Evolutionary conservation across 2,797 vertebrate genomes (phyloP).

Genomic region (Parauchenoglanis punctatus): DNA sequence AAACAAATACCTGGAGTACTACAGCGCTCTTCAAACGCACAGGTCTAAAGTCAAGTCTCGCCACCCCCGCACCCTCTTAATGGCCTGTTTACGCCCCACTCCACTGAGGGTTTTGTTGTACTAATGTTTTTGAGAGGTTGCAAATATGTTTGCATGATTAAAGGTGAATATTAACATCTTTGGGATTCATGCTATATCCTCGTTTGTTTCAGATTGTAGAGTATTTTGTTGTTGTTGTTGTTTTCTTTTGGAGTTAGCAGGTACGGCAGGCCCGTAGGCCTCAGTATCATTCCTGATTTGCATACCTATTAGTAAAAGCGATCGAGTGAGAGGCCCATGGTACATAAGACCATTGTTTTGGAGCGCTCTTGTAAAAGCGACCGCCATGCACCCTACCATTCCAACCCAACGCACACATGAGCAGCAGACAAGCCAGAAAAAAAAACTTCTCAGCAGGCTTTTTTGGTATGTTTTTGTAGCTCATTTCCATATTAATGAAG

Average conservation of each 20-base stretch:
- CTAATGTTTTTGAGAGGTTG: constrained; percentile 25
- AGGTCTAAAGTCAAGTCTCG: constrained; percentile 45
- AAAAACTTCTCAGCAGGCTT: constrained; percentile 58
- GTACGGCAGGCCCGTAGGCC: constrained; percentile 19
- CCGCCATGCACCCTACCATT: constrained; percentile 56
- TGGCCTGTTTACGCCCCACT: constrained; percentile 42
- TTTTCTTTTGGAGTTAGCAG: constrained; percentile 10
- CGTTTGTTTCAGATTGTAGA: constrained; percentile 16
- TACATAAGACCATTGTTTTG: constrained; percentile 56
- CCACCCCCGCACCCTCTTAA: constrained; percentile 43
- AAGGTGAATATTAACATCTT: constrained; percentile 35
- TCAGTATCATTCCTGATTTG: constrained; percentile 62
- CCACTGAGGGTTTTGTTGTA: constrained; percentile 25
- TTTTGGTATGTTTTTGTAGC: constrained; percentile 51
- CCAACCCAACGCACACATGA: constrained; percentile 16
- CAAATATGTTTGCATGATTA: constrained; percentile 31
- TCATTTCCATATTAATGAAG: constrained; percentile 61
- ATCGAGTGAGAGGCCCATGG: constrained; percentile 56
- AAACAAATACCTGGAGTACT: constrained; percentile 57
- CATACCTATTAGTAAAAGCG: constrained; percentile 58
- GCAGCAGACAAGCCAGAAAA: constrained; percentile 37
- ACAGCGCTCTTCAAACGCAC: constrained; percentile 46
- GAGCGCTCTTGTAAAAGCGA: constrained; percentile 53
- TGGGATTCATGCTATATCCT: constrained; percentile 17
- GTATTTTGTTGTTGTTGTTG: neutral